These are phyloP conservation scores for Dicranocentrus wangi DNA, from an alignment of 2,888 invertebrate genomes.

Conservation along the genomic window DNA sequence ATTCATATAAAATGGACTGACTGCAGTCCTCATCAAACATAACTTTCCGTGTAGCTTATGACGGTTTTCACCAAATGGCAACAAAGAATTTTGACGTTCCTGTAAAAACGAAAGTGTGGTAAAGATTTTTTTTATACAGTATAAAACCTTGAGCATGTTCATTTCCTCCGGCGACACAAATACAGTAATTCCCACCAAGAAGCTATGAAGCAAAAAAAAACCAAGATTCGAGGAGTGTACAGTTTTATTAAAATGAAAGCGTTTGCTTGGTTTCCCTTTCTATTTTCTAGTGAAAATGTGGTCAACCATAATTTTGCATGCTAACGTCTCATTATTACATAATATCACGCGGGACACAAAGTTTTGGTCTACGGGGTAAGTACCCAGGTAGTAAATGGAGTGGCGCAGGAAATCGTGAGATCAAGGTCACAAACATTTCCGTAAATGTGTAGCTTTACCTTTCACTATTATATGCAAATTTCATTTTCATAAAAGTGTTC, in stretches of 20 bases:
- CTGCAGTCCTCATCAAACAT: no score
- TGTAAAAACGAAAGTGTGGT: no score
- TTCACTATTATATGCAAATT: no score
- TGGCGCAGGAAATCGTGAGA: background rate
- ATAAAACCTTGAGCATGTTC: slow-evolving; percentile 39
- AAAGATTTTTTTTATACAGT: no score
- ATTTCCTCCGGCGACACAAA: slow-evolving; percentile 33
- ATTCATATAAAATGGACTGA: no score
- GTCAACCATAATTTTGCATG: slow-evolving; percentile 47
- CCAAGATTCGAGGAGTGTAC: no score
- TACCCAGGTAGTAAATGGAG: background rate
- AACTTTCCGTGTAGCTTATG: no score
- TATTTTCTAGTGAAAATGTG: background rate
- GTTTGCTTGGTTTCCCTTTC: slow-evolving; percentile 55
- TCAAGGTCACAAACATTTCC: slow-evolving; percentile 6
- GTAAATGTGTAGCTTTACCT: background rate
- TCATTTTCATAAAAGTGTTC: no score
- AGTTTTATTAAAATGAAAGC: slow-evolving; percentile 5
- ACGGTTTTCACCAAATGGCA: no score
- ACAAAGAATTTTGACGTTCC: no score
- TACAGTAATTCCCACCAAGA: background rate
- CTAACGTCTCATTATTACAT: slow-evolving; percentile 44
- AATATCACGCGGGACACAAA: background rate
- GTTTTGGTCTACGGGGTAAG: background rate
- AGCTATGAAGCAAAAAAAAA: background rate